Conservation (phyloP, 2,113 vertebrate genomes). For the Dissostichus mawsoni region DNA sequence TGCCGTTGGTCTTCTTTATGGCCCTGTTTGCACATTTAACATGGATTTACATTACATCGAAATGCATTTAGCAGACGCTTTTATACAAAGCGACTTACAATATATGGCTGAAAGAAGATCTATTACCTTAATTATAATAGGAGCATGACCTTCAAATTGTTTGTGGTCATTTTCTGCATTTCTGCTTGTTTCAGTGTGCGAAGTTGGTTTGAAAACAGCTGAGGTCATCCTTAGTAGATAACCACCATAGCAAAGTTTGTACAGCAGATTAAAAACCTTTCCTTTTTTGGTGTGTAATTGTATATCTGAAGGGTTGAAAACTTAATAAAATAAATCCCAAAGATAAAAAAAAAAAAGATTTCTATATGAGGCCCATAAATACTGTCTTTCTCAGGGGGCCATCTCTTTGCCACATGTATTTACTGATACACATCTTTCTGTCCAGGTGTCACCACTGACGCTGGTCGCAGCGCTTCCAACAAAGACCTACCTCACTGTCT, state of each 20-base stretch:
- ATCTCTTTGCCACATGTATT: slow-evolving; percentile 29
- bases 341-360: slow-evolving; percentile 1
- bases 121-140: slow-evolving; percentile 55
- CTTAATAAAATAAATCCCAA: not conserved
- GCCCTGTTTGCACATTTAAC: slow-evolving; percentile 60
- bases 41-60: not conserved
- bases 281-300: not conserved
- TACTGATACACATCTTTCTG: slow-evolving; percentile 28
- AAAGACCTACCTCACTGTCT: slow-evolving; percentile 30
- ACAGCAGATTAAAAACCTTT: not conserved
- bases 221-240: slow-evolving; percentile 17
- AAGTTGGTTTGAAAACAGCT: slow-evolving; percentile 43
- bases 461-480: not conserved
- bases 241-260: not conserved
- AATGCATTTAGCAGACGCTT: too few species aligned
- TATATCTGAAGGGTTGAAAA: not conserved
- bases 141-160: not conserved
- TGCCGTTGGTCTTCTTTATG: slow-evolving; percentile 74
- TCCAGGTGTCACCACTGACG: slow-evolving; percentile 44
- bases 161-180: slow-evolving; percentile 52
- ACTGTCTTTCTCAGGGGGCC: slow-evolving; percentile 5
- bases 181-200: slow-evolving; percentile 28
- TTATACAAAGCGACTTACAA: too few species aligned
- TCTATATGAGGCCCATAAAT: slow-evolving; percentile 30
- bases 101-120: slow-evolving; percentile 52